phyloP scores from a whole-genome alignment of 2,113 vertebrate species.

The Sardina pilchardus region DNA sequence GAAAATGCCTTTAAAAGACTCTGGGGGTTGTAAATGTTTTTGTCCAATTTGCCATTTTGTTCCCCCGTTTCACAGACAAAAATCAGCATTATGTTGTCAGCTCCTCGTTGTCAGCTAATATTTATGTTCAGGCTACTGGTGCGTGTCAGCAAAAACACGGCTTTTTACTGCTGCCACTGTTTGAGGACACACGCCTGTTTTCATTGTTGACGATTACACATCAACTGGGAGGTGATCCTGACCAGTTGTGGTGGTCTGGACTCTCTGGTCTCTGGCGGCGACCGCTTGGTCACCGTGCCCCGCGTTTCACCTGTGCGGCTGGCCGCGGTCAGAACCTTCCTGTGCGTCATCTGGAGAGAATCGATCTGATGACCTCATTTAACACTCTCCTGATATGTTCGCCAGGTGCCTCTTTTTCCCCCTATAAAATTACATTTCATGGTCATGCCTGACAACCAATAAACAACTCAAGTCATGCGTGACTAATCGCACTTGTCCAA shows the following conservation, averaged over 20 bases:
- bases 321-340: not conserved
- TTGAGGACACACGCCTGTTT: not conserved
- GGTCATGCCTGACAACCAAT: slow-evolving; percentile 9
- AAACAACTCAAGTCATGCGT: not conserved
- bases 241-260: not conserved
- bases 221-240: not conserved
- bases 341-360: not conserved
- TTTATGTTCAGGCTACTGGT: not conserved
- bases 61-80: not conserved
- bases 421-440: not conserved
- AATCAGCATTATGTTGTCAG: not conserved
- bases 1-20: slow-evolving; percentile 4
- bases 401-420: slow-evolving; percentile 15
- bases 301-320: not conserved
- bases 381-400: not conserved
- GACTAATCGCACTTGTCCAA: not conserved
- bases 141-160: not conserved
- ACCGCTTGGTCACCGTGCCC: not conserved
- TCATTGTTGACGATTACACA: not conserved
- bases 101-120: not conserved
- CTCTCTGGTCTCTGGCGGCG: not conserved
- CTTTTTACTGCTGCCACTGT: not conserved
- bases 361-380: slow-evolving; percentile 2
- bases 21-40: not conserved
- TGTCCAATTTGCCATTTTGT: not conserved